These are phyloP conservation scores for Tridacna gigas DNA, from an alignment of 2,888 invertebrate species.

Conservation along the genomic window DNA sequence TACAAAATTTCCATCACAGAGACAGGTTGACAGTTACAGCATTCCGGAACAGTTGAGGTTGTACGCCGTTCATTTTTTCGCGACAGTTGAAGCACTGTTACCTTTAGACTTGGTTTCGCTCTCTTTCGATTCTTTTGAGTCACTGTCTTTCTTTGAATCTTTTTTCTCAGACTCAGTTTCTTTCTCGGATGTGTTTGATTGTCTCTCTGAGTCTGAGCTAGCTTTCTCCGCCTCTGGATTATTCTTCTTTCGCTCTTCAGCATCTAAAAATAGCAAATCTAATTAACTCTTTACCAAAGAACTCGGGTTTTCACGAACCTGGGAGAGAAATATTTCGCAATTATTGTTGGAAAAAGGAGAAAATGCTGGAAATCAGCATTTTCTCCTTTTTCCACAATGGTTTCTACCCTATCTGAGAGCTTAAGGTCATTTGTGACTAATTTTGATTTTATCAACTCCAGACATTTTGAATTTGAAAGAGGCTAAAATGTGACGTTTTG, in stretches of 20 bases:
- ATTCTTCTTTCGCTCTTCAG: conserved; percentile 58
- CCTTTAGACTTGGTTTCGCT: conserved; percentile 50
- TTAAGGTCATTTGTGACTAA: no score
- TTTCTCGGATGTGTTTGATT: conserved; percentile 24
- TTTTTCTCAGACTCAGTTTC: conserved; percentile 16
- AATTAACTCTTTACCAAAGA: no score
- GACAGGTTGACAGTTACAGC: conserved; percentile 13
- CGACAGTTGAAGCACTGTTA: conserved; percentile 41
- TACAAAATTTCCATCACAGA: conserved; percentile 26
- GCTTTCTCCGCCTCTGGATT: conserved; percentile 38
- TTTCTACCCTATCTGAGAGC: no score
- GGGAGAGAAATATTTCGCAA: neutral
- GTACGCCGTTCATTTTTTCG: conserved; percentile 19
- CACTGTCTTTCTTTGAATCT: conserved; percentile 5
- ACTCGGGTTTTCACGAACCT: no score
- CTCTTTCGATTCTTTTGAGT: conserved; percentile 21
- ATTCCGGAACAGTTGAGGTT: conserved; percentile 11
- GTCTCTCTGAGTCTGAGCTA: conserved; percentile 43
- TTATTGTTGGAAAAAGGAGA: neutral
- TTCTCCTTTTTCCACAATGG: neutral
- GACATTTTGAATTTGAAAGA: neutral
- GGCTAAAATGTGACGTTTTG: neutral
- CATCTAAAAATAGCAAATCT: conserved; percentile 38
- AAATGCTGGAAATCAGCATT: neutral
- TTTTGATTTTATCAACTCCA: neutral